Conservation (phyloP, 2,113 vertebrate species). For the Calidris pugnax region DNA sequence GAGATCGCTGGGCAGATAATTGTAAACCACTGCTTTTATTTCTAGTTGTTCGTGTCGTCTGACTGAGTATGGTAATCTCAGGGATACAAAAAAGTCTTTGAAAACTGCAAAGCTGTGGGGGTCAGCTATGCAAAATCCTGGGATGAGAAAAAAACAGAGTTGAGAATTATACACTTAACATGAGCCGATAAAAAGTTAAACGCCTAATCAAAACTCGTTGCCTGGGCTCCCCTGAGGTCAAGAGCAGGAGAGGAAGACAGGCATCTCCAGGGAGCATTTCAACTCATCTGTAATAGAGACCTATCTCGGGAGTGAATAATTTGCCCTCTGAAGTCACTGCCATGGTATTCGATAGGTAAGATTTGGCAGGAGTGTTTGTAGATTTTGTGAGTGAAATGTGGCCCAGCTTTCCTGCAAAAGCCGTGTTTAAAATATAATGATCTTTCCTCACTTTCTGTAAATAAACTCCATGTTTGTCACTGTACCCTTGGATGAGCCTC, state of each 20-base stretch:
- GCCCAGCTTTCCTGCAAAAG: background rate
- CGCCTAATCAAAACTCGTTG: background rate
- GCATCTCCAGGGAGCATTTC: background rate
- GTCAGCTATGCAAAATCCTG: conserved; percentile 81
- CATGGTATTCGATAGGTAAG: background rate
- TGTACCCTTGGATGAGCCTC: background rate
- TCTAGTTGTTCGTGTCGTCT: conserved; percentile 79
- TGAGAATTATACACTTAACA: background rate
- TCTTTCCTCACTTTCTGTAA: background rate
- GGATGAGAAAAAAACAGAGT: background rate
- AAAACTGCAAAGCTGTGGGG: conserved; percentile 72
- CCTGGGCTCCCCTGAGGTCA: background rate
- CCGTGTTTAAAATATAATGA: background rate
- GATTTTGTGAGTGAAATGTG: background rate
- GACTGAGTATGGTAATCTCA: conserved; percentile 81
- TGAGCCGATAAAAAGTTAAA: background rate
- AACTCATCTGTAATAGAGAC: background rate
- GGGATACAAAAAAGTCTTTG: conserved; percentile 74
- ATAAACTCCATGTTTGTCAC: background rate
- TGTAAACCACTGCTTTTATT: conserved; percentile 81
- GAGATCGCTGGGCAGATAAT: conserved; percentile 62
- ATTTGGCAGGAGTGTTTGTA: background rate
- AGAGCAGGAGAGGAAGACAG: background rate
- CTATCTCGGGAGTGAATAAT: background rate
- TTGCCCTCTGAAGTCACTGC: background rate